Conservation (phyloP, 2,797 vertebrate genomes). For the Manis javanica region DNA sequence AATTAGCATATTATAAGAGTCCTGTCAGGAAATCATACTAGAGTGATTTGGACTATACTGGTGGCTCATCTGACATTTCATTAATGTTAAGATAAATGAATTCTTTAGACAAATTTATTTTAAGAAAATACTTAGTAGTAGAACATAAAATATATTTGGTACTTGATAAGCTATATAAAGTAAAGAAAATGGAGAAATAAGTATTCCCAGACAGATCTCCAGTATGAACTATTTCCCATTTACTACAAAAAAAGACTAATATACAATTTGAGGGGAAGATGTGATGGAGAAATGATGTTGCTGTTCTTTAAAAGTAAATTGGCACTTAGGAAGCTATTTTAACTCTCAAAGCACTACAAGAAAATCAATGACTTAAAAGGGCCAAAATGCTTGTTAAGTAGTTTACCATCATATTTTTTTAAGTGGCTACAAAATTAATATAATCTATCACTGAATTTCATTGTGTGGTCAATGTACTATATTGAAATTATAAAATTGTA, state of each 20-base stretch:
- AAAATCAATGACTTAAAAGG: neutral
- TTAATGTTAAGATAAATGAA: neutral
- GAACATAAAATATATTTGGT: neutral
- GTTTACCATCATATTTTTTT: neutral
- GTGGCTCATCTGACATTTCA: neutral
- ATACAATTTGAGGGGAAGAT: neutral
- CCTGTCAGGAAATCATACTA: neutral
- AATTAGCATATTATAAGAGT: neutral
- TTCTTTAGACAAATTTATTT: neutral
- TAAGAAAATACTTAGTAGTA: neutral
- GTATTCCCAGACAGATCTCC: neutral
- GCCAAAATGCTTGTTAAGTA: neutral
- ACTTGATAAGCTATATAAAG: neutral
- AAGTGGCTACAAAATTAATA: neutral
- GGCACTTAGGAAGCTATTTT: neutral
- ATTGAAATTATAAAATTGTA: conserved; percentile 18
- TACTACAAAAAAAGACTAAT: neutral
- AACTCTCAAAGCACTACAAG: neutral
- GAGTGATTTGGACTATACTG: neutral
- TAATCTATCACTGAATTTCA: neutral
- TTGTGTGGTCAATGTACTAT: neutral
- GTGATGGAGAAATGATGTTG: neutral
- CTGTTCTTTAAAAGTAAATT: conserved; percentile 16
- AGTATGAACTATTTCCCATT: neutral
- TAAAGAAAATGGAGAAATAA: neutral